Evolutionary conservation across 2,113 vertebrate genomes (phyloP), one percentile per base, ranked within the genome.

Genomic region (Pampusana beccarii): DNA sequence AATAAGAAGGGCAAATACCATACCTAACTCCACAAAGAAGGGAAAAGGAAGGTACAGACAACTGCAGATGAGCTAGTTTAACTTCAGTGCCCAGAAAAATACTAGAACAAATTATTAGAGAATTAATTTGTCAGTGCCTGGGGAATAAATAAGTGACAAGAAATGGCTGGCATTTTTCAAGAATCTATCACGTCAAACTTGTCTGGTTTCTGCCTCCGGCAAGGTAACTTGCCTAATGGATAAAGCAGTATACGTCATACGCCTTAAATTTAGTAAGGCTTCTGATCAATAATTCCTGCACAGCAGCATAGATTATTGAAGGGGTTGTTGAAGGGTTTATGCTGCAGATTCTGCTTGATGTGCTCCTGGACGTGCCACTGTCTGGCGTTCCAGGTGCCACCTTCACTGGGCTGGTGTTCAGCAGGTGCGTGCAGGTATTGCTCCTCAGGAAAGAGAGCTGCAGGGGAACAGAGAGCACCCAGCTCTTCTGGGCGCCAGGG

Each of bases 91-190:
- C 65, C 44, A 67, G 53, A 65, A 71, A 91, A 89, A 85, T 5
- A 54, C 34, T 36, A 33, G 65, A 75, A 44, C 25, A 60, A 81
- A 75, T 38, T 51, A 61, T 65, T 31, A 57, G 53, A n/a, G 69
- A 54, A 87, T 50, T 29, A 81, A 44, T 26, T 69, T 38, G 4
- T 65, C 66, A n/a, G 29, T 2, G 21, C 10, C 57, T 10, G 40
- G 34, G 56, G 44, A 66, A 89, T 93, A 92, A 93, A 64, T 64
- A 97, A 73, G n/a, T 66, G 72, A 31, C 29, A 79, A 60, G 44
- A 8, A 65, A 40, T 2, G 5, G 36, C 44, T 16, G 86, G 69
- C 28, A 10, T 44, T 87, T 86, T 71, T 64, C 46, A 81, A 57
- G 48, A 60, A 78, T 64, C 57, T 58, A 16, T 91, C 65, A 26